phyloP scores from a whole-genome alignment of 2,797 vertebrate genomes.

The Anguilla anguilla region DNA sequence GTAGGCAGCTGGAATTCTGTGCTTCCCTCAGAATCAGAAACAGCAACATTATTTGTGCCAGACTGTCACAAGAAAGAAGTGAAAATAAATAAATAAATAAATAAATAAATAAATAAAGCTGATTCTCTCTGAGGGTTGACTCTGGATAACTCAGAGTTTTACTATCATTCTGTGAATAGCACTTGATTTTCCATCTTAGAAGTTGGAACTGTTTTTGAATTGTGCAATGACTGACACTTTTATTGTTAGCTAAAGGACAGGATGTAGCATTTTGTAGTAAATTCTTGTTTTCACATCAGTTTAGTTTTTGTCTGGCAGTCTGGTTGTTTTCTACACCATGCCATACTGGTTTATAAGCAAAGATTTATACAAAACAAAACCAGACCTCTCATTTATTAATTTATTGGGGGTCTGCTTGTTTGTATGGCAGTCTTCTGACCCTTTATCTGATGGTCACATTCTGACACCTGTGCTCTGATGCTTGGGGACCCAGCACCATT shows the following conservation, averaged over 20 bases:
- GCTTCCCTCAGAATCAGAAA: constrained; percentile 34
- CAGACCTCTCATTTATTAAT: background rate
- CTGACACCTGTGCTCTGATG: constrained; percentile 5
- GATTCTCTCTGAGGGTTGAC: background rate
- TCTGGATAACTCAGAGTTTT: background rate
- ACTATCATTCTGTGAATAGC: background rate
- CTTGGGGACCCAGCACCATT: background rate
- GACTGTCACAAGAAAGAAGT: constrained; percentile 38
- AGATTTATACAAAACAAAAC: background rate
- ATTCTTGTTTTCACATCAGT: background rate
- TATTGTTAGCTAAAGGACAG: background rate
- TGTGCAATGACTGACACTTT: background rate
- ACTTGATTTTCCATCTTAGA: background rate
- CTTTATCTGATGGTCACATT: constrained; percentile 5
- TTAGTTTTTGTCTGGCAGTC: background rate
- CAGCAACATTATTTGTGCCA: constrained; percentile 41
- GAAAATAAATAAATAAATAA: constrained; percentile 6
- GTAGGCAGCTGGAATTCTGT: constrained; percentile 44
- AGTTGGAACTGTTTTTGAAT: background rate
- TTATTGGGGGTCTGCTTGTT: background rate
- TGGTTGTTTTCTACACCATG: background rate
- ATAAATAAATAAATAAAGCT: constrained; percentile 30
- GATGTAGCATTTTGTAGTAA: background rate
- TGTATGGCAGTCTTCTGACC: background rate
- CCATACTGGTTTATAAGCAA: background rate